These are phyloP conservation scores for Callimico goeldii DNA, from an alignment of 2,797 vertebrate species.

Conservation along the genomic window DNA sequence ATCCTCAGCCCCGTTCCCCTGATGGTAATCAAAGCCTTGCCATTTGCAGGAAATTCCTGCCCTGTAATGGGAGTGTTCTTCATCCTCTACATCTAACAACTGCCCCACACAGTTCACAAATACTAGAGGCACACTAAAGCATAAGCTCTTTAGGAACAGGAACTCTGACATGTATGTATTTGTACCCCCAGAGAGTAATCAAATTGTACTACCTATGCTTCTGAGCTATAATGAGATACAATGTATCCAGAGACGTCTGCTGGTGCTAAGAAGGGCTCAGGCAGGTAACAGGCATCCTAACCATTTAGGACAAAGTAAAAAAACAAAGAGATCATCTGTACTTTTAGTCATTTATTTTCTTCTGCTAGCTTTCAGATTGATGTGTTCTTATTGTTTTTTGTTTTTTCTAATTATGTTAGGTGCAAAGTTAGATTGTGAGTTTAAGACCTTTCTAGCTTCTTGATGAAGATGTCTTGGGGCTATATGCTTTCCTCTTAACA, in stretches of 20 bases:
- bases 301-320: not conserved
- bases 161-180: not conserved
- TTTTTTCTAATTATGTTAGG: not conserved
- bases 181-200: not conserved
- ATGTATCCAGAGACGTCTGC: not conserved
- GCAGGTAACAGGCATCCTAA: not conserved
- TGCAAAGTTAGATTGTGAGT: not conserved
- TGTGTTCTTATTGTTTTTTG: not conserved
- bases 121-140: fast-evolving
- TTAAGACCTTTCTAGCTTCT: not conserved
- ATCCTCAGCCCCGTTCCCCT: not conserved
- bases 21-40: not conserved
- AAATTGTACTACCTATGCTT: not conserved
- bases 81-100: not conserved
- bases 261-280: not conserved
- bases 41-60: not conserved
- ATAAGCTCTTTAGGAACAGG: not conserved
- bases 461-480: not conserved
- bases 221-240: not conserved
- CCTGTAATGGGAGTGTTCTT: not conserved
- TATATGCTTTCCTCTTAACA: not conserved
- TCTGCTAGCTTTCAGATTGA: not conserved
- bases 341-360: not conserved
- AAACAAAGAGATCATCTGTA: not conserved
- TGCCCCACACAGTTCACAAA: not conserved